A percentile compares a stretch with the other conserved stretches of the same genome.
Evolutionary conservation across 2,888 invertebrate species (phyloP).

Genomic region (Allygus modestus): DNA sequence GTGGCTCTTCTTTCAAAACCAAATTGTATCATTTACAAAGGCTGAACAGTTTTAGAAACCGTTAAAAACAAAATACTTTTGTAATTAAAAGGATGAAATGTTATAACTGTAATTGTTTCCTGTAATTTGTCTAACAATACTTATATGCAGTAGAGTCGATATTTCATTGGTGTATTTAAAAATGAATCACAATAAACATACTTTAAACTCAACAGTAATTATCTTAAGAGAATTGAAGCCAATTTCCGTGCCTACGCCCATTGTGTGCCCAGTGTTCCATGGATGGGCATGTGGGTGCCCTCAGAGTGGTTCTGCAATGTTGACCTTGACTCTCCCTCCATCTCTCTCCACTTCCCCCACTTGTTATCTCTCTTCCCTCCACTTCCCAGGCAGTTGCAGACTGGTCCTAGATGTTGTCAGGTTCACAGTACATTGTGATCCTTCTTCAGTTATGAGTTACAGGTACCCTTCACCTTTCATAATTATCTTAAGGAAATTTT

Average conservation of each 20-base stretch:
- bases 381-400: constrained; percentile 13
- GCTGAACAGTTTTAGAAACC: too few relatives aligned
- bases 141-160: too few relatives aligned
- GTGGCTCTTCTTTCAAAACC: too few relatives aligned
- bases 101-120: too few relatives aligned
- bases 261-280: constrained; percentile 43
- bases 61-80: too few relatives aligned
- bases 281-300: constrained; percentile 48
- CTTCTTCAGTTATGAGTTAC: constrained; percentile 7
- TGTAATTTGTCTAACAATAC: too few relatives aligned
- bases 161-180: background rate
- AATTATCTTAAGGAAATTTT: background rate
- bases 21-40: too few relatives aligned
- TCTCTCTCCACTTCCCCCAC: background rate
- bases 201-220: background rate
- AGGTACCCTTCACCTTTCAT: background rate
- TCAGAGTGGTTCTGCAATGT: constrained; percentile 20
- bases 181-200: background rate
- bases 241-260: constrained; percentile 8
- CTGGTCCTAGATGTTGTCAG: background rate
- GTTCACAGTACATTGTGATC: background rate
- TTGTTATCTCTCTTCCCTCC: constrained; percentile 9
- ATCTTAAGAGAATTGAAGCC: background rate
- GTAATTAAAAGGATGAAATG: too few relatives aligned
- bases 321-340: constrained; percentile 45